phyloP scores from a whole-genome alignment of 2,797 vertebrate genomes.

The Alcedo atthis region DNA sequence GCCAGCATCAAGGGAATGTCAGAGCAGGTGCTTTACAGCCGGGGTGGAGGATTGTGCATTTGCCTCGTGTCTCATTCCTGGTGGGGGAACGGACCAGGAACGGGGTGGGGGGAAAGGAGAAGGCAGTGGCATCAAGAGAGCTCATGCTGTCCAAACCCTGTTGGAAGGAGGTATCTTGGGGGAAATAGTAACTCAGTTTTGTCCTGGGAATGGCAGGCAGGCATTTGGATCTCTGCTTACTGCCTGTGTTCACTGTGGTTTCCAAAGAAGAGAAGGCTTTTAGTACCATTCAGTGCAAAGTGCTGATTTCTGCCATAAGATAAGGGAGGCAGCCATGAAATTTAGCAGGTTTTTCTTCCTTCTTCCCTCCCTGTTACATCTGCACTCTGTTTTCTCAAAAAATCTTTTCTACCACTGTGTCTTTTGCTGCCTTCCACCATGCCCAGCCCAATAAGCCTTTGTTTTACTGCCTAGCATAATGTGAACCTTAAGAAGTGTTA shows the following conservation, averaged over 20 bases:
- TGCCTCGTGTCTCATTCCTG: background rate
- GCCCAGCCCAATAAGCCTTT: background rate
- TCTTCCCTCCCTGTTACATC: background rate
- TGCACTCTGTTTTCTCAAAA: background rate
- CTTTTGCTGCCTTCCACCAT: background rate
- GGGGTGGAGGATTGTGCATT: background rate
- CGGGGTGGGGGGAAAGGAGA: background rate
- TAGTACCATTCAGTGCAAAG: background rate
- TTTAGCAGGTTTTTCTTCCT: background rate
- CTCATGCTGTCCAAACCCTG: background rate
- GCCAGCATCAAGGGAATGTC: background rate
- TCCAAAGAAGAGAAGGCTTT: background rate
- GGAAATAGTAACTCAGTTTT: background rate
- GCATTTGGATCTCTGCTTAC: background rate
- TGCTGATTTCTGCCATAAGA: accelerated
- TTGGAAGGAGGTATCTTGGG: background rate
- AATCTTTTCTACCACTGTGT: background rate
- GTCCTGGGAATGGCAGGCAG: background rate
- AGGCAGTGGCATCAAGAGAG: background rate
- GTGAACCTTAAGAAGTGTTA: background rate
- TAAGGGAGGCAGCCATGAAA: background rate
- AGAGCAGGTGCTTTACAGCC: background rate
- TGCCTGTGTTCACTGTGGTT: background rate
- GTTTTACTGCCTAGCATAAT: background rate
- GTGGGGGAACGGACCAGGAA: background rate